phyloP scores from a whole-genome alignment of 2,113 vertebrate genomes.

The Meleagris gallopavo region DNA sequence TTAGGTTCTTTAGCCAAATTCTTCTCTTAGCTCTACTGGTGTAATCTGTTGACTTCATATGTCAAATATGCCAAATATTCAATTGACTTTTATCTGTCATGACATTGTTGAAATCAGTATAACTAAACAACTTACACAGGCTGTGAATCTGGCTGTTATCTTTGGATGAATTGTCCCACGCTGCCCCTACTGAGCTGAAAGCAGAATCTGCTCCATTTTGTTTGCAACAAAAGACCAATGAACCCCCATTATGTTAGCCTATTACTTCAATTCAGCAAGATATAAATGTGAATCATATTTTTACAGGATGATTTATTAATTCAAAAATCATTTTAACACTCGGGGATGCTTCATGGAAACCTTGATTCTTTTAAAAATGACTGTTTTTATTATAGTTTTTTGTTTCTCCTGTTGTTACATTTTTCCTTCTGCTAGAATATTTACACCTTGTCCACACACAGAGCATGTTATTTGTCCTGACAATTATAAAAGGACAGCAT shows the following conservation, averaged over 20 bases:
- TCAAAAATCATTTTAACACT: not conserved
- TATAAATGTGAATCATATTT: not conserved
- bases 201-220: not conserved
- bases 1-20: not conserved
- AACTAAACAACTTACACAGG: not conserved
- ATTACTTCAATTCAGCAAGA: not conserved
- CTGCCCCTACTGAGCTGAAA: not conserved
- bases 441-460: not conserved
- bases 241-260: not conserved
- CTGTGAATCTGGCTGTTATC: constrained; percentile 21
- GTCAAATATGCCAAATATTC: not conserved
- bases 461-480: not conserved
- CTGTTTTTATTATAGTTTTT: not conserved
- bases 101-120: not conserved
- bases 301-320: not conserved
- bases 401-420: not conserved
- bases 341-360: not conserved
- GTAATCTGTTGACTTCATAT: not conserved
- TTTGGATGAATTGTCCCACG: not conserved
- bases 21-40: not conserved
- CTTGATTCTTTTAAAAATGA: not conserved
- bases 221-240: not conserved
- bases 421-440: not conserved
- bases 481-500: not conserved
- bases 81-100: not conserved